Base-by-base conservation (phyloP, 30 jellyfish, hydroid and myxozoan species). In the Turritopsis rubra region DNA sequence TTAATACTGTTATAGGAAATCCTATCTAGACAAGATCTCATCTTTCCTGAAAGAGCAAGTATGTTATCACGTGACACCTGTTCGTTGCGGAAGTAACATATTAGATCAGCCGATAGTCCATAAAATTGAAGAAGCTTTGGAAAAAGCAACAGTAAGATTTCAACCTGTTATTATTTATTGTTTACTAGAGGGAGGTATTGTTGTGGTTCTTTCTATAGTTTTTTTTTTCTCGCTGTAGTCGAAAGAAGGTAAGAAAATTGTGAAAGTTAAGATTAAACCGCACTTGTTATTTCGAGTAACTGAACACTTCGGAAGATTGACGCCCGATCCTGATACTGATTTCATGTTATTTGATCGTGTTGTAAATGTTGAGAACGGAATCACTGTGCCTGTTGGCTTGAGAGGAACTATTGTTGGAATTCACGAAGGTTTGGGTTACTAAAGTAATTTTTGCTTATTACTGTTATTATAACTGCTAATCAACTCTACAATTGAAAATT, bases 331-430 rank as follows among this genome's bases (percentile, higher is more conserved):
- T 5, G 23, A 86, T 8, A 84, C 96, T 21, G 95, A 92, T 20
- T 92, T 87, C 76, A 73, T 83, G 71, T 79, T 92, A 52, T 81
- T 92, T 53, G 98, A 92, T 92, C 96, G 98, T 75, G 98, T 92
- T 29, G 96, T 92, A 22, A 92, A 87, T 72, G 90, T 92, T 5
- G 52, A 91, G 70, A 86, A 92, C 68, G 85, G 89, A 65, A 75
- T 87, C 1, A 83, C 95, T 19, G 98, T 92, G 5, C 98, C 98
- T 1, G 65, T 88, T 71, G 98, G 98, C 21, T 79, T 77, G 41
- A 76, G 96, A 18, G 98, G 98, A 22, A 88, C 98, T 1, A 73
- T 92, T 16, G 79, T 92, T 75, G 98, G 98, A 19, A 86, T 92
- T 18, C 95, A 88, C 75, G 90, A 84, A 75, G 95, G 96, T 91